Conservation (phyloP, 2,113 vertebrate genomes). For the Boleophthalmus pectinirostris region DNA sequence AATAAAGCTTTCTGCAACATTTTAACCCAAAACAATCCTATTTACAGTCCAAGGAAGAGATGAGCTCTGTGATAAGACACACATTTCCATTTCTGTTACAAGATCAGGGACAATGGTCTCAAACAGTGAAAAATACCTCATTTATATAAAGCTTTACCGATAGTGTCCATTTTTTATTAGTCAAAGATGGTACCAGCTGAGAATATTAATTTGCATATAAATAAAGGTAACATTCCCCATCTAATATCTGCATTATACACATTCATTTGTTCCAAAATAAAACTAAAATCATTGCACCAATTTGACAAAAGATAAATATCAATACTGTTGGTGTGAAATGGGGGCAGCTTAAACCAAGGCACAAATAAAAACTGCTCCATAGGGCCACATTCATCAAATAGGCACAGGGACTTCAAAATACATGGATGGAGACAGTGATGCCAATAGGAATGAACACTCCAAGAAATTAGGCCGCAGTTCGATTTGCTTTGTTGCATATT, state of each 20-base stretch:
- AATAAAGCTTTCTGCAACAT: constrained; percentile 74
- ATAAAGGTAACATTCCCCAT: constrained; percentile 5
- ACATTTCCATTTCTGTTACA: constrained; percentile 10
- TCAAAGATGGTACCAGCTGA: not conserved
- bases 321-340: not conserved
- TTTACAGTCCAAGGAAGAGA: constrained; percentile 68
- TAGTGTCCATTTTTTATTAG: not conserved
- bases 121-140: constrained; percentile 4
- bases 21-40: constrained; percentile 44
- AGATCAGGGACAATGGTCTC: not conserved
- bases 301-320: constrained; percentile 22
- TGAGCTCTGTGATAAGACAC: constrained; percentile 51
- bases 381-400: constrained; percentile 9
- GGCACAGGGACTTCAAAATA: not conserved
- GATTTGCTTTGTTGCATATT: not conserved
- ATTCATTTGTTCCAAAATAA: constrained; percentile 1
- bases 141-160: not conserved
- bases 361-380: constrained; percentile 25
- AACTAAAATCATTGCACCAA: constrained; percentile 25
- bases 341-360: constrained; percentile 40
- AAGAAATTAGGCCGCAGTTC: not conserved
- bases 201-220: not conserved
- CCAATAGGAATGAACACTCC: not conserved
- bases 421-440: not conserved
- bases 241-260: not conserved